phyloP scores from a whole-genome alignment of 1,140 invertebrate species.

The Sinonovacula constricta region DNA sequence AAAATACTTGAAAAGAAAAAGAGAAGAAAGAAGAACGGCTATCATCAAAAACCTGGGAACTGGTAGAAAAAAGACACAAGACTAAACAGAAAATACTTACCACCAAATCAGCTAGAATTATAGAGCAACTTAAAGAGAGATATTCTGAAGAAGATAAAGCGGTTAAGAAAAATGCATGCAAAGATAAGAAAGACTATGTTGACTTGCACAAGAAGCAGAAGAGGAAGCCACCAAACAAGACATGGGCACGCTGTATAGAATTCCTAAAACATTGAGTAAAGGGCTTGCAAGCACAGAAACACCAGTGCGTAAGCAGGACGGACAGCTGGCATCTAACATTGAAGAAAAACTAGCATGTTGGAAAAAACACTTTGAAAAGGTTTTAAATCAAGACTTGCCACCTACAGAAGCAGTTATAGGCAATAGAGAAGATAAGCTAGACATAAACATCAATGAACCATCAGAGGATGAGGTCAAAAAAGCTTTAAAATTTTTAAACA shows the following conservation, averaged over 20 bases:
- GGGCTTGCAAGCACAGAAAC: background rate
- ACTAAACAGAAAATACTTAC: conserved; percentile 2
- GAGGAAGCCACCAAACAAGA: conserved; percentile 17
- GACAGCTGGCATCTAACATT: background rate
- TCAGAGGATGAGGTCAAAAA: conserved; percentile 8
- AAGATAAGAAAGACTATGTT: conserved; percentile 27
- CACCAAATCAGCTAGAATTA: too few species aligned
- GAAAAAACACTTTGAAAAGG: background rate
- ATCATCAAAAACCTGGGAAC: background rate
- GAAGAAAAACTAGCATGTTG: background rate
- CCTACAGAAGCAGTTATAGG: background rate
- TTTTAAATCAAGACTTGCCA: background rate
- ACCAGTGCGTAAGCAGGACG: background rate
- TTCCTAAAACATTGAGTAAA: conserved; percentile 7
- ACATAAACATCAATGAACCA: background rate
- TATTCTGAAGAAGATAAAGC: background rate
- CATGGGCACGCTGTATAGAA: conserved; percentile 12
- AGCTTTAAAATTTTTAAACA: conserved; percentile 10
- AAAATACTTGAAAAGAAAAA: background rate
- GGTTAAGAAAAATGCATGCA: conserved; percentile 19
- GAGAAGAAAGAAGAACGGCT: background rate
- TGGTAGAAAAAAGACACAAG: conserved; percentile 19
- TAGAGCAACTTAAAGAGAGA: too few species aligned
- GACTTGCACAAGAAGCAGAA: conserved; percentile 29
- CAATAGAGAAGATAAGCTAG: too few species aligned